Evolutionary conservation across 2,797 vertebrate genomes (phyloP).

Genomic region (Leptatherina wallacei): DNA sequence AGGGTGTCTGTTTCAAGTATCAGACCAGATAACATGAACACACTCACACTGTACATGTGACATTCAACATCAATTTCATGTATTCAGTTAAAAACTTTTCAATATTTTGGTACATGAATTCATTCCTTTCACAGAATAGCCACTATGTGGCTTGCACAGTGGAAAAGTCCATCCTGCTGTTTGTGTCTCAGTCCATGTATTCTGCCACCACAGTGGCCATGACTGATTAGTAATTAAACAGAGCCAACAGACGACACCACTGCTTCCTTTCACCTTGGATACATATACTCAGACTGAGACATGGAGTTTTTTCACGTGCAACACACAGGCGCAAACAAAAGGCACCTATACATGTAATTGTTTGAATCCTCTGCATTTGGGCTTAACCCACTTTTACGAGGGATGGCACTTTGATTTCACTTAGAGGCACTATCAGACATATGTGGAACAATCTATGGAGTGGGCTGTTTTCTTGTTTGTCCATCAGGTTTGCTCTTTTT

Average conservation of each 20-base stretch:
- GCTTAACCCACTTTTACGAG: too few relatives aligned
- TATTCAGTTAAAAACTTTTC: not conserved
- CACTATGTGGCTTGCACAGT: conserved; percentile 8
- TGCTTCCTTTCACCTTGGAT: conserved; percentile 55
- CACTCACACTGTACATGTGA: not conserved
- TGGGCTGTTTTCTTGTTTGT: too few relatives aligned
- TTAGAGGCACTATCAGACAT: too few relatives aligned
- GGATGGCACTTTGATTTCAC: too few relatives aligned
- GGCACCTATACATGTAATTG: not conserved
- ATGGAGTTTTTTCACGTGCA: conserved; percentile 6
- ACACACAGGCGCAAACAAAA: conserved; percentile 13
- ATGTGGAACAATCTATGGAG: too few relatives aligned
- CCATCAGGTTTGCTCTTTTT: too few relatives aligned
- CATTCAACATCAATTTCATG: too few relatives aligned
- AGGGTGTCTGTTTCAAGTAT: conserved; percentile 33
- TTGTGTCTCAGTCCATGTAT: conserved; percentile 49
- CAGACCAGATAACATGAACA: conserved; percentile 8
- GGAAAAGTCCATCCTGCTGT: conserved; percentile 44
- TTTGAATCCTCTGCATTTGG: not conserved
- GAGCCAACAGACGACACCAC: conserved; percentile 71
- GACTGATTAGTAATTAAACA: conserved; percentile 80
- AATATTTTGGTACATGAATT: not conserved
- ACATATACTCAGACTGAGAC: conserved; percentile 45
- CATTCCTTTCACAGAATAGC: not conserved
- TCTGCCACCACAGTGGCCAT: conserved; percentile 44